These are phyloP conservation scores for Rhabdomys dilectus DNA, from an alignment of 2,113 vertebrate species.

Conservation along the genomic window DNA sequence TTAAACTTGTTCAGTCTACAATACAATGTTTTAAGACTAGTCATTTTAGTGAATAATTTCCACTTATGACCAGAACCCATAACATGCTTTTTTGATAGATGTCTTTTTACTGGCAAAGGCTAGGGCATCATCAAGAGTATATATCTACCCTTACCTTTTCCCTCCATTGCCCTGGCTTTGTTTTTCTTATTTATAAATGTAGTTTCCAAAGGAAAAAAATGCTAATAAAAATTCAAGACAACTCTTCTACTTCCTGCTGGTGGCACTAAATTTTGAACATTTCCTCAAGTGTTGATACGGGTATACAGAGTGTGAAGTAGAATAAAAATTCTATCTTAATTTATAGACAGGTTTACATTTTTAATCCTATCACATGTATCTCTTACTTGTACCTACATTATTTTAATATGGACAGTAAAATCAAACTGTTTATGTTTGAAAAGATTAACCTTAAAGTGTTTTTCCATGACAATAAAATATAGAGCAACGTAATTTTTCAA, in stretches of 20 bases:
- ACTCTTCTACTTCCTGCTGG: background rate
- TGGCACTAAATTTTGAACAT: background rate
- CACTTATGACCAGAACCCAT: background rate
- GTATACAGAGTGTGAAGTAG: background rate
- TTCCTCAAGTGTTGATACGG: background rate
- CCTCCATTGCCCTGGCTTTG: background rate
- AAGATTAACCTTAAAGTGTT: background rate
- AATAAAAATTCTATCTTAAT: background rate
- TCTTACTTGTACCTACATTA: background rate
- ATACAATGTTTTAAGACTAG: background rate
- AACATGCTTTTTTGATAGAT: background rate
- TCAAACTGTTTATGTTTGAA: background rate
- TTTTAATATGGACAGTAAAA: background rate
- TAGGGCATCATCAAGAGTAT: background rate
- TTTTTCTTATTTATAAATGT: background rate
- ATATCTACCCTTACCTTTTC: background rate
- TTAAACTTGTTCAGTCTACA: background rate
- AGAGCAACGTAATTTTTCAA: slow-evolving; percentile 21
- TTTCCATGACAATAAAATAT: background rate
- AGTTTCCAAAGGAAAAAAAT: background rate
- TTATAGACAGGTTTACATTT: background rate
- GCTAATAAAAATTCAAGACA: background rate
- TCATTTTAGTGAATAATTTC: background rate
- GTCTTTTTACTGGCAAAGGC: rapidly evolving
- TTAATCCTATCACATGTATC: background rate